These are phyloP conservation scores for Plebejus melissa DNA, from an alignment of 2,888 invertebrate species.

Conservation along the genomic window DNA sequence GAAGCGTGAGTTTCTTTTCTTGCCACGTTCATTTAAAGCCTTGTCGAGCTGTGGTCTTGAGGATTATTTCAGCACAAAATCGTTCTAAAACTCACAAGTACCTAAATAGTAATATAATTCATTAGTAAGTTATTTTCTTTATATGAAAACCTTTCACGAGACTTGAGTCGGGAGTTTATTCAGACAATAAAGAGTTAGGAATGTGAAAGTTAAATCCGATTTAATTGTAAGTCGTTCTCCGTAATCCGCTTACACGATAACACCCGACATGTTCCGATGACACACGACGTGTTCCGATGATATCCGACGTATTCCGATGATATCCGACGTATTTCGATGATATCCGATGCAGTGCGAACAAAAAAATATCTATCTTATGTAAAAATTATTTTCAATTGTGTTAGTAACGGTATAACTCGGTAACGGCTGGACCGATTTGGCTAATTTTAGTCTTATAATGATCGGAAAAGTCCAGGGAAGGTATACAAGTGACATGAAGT, in stretches of 20 bases:
- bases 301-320: not conserved
- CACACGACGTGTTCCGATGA: not conserved
- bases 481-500: no score
- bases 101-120: not conserved
- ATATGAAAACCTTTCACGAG: slow-evolving; percentile 1
- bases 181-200: not conserved
- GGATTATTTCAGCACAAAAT: not conserved
- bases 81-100: not conserved
- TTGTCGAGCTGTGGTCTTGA: no score
- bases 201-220: not conserved
- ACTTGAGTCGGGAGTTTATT: not conserved
- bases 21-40: no score
- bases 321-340: not conserved
- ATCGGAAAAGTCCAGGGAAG: no score
- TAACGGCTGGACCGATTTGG: no score
- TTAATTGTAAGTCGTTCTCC: not conserved
- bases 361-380: not conserved
- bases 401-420: no score
- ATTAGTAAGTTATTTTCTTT: not conserved
- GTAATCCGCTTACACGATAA: not conserved
- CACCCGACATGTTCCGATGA: not conserved
- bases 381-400: no score
- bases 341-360: not conserved
- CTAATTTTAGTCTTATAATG: no score
- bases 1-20: no score